Conservation (phyloP, 2,113 vertebrate genomes). For the Bungarus multicinctus region DNA sequence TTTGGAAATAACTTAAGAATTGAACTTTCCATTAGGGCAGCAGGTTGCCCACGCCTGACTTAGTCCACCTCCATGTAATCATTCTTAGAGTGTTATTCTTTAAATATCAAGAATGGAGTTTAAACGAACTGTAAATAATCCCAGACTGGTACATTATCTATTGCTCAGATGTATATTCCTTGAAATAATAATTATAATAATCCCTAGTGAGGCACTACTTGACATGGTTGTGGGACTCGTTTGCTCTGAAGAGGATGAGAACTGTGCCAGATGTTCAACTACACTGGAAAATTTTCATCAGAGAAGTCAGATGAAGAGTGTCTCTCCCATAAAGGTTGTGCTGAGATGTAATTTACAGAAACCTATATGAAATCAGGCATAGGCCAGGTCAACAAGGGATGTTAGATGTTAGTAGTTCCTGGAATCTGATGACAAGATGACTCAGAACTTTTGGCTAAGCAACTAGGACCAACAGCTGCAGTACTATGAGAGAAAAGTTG, state of each 20-base stretch:
- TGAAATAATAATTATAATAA: background rate
- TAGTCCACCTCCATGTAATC: background rate
- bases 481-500: background rate
- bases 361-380: background rate
- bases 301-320: background rate
- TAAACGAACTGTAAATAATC: background rate
- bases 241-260: background rate
- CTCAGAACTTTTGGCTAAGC: background rate
- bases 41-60: background rate
- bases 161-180: background rate
- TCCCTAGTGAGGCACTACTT: background rate
- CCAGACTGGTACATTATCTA: background rate
- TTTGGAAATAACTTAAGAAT: background rate
- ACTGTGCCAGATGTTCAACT: background rate
- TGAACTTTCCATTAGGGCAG: background rate
- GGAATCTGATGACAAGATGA: background rate
- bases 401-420: background rate
- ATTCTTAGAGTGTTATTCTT: background rate
- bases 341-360: background rate
- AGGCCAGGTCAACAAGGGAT: background rate
- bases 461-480: background rate
- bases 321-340: background rate
- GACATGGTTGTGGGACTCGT: background rate
- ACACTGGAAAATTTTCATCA: background rate
- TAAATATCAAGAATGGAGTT: background rate